phyloP scores from a whole-genome alignment of 1,140 invertebrate species.

The Drosophila nigromelanica region DNA sequence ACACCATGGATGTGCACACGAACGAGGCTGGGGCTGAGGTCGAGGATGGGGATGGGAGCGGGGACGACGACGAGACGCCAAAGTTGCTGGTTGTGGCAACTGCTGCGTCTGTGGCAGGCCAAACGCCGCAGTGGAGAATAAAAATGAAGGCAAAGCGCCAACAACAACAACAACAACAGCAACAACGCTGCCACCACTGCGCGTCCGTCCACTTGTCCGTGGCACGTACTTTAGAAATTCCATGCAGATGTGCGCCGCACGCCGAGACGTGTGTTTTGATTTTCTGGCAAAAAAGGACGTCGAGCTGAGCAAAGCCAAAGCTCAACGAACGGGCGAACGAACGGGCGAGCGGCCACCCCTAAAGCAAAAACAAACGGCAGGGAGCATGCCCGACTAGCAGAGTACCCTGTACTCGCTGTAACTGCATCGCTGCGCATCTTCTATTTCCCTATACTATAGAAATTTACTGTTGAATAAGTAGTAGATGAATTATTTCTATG shows the following conservation, averaged over 20 bases:
- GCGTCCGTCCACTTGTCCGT: slow-evolving; percentile 49
- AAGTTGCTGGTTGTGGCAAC: slow-evolving; percentile 73
- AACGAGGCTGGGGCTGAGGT: too few relatives aligned
- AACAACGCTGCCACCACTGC: slow-evolving; percentile 9
- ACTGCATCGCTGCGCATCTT: too few relatives aligned
- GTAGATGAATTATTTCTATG: too few relatives aligned
- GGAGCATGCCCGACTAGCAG: too few relatives aligned
- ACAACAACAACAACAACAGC: not conserved
- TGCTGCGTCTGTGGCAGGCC: slow-evolving; percentile 45
- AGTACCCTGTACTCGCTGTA: too few relatives aligned
- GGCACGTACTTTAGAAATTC: slow-evolving; percentile 82
- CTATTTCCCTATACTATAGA: too few relatives aligned
- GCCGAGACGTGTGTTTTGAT: slow-evolving; percentile 82
- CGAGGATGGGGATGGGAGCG: not conserved
- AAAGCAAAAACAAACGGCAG: slow-evolving; percentile 50
- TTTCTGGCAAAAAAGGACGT: slow-evolving; percentile 67
- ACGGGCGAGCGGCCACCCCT: slow-evolving; percentile 34
- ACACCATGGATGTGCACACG: slow-evolving; percentile 67
- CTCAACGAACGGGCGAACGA: slow-evolving; percentile 44
- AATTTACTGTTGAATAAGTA: too few relatives aligned
- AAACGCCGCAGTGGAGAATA: slow-evolving; percentile 40
- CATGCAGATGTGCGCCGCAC: slow-evolving; percentile 81
- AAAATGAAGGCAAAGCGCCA: slow-evolving; percentile 30
- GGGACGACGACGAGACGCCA: slow-evolving; percentile 50
- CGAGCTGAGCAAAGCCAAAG: not conserved